Base-by-base conservation (phyloP, 2,113 vertebrate genomes). In the Antechinus stuartii region DNA sequence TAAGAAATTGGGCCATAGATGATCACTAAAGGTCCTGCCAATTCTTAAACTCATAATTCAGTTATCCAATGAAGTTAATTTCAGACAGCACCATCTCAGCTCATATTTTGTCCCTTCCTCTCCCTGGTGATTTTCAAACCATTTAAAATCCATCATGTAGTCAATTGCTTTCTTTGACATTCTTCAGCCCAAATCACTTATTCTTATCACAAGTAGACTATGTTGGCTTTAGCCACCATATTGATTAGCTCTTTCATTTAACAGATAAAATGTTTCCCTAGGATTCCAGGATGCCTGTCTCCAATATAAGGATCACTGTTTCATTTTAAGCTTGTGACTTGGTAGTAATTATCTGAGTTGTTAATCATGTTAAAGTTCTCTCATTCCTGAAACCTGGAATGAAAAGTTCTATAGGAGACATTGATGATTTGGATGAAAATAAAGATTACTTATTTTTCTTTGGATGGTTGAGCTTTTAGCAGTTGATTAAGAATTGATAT, bases 401-500 rank as follows among this genome's bases (percentile, higher is more conserved):
- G 47, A 93, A 54, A 91, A 61, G 92, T 97, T 94, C 94, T 50
- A 35, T 93, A 97, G 97, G 95, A 92, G 97, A 95, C 92, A 54
- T 96, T 96, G 97, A 94, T 95, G 95, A 90, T 46, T 91, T 94
- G 90, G 91, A 68, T 68, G 61, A 68, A 68, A n/a, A 76, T 76
- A 76, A 76, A 25, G 35, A 76, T 22, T 35, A 42, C 42, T 76
- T 76, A 30, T 76, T 76, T 76, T 42, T 22, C 68, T 76, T 76
- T 76, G 68, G 26, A 76, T 42, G 22, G 5, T 6, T 76, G 35
- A 19, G n/a, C 35, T 49, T 76, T 92, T 92, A 46, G 91, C 93
- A 61, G 96, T 98, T 91, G 91, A 84, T 97, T 23, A 96, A 94
- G 57, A 96, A 24, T 92, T 50, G 97, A 95, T 92, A 95, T 96